Evolutionary conservation across 1,140 invertebrate genomes (phyloP).

Genomic region (Drosophila arawakana): DNA sequence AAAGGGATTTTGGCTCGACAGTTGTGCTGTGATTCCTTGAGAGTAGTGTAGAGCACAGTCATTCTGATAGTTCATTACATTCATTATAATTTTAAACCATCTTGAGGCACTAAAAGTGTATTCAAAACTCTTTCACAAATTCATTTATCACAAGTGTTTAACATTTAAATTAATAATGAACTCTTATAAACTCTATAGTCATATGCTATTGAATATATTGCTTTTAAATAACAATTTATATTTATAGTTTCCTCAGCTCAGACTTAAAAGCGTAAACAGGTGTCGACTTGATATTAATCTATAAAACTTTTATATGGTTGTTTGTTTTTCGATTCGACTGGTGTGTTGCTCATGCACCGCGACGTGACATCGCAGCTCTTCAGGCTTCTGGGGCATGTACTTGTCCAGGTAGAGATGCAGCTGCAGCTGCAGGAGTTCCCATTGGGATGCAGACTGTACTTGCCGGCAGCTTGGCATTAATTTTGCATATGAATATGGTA

Average conservation of each 20-base stretch:
- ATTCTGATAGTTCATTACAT: neutral
- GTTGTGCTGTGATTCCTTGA: neutral
- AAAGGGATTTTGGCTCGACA: neutral
- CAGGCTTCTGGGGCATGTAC: too few relatives aligned
- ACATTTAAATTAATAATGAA: too few relatives aligned
- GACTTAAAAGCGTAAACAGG: neutral
- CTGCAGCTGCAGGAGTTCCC: neutral
- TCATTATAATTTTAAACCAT: too few relatives aligned
- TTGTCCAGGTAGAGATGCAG: neutral
- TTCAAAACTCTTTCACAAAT: too few relatives aligned
- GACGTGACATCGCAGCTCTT: conserved; percentile 17
- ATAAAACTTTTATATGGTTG: neutral
- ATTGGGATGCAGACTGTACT: conserved; percentile 8
- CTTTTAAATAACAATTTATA: neutral
- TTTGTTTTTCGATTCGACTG: neutral
- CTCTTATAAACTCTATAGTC: too few relatives aligned
- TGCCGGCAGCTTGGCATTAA: conserved; percentile 41
- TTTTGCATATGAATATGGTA: conserved; percentile 67
- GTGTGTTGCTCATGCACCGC: neutral
- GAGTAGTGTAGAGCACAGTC: neutral
- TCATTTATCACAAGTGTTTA: too few relatives aligned
- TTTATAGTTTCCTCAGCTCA: neutral
- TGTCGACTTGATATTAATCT: neutral
- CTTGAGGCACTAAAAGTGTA: too few relatives aligned
- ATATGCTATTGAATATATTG: too few relatives aligned